Evolutionary conservation across 2,888 invertebrate genomes (phyloP).

Genomic region (Tetrapedia diversipes): DNA sequence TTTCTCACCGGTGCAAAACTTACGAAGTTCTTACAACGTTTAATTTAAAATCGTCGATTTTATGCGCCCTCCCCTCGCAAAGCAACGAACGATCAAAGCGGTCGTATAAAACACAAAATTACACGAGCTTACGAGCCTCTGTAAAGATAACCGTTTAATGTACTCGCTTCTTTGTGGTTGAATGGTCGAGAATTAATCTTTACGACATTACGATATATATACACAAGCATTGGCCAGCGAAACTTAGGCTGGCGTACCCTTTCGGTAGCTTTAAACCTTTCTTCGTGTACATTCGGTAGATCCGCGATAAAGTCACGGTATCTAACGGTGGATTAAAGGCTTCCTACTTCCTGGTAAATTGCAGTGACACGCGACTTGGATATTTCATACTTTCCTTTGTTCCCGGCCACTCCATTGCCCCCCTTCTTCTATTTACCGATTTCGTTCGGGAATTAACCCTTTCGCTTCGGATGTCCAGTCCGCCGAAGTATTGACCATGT

Average conservation of each 20-base stretch:
- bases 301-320: conserved; percentile 59
- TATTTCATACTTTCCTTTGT: conserved; percentile 58
- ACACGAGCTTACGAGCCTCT: not conserved
- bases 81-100: too few species aligned
- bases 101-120: not conserved
- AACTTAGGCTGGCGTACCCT: conserved; percentile 8
- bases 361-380: conserved; percentile 66
- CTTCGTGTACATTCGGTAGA: conserved; percentile 30
- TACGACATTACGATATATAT: not conserved
- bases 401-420: conserved; percentile 20
- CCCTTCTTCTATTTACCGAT: conserved; percentile 25
- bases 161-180: not conserved
- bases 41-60: too few species aligned
- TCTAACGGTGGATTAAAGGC: conserved; percentile 60
- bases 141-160: conserved; percentile 1
- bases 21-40: too few species aligned
- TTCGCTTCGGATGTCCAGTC: too few species aligned
- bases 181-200: not conserved
- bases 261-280: conserved; percentile 4
- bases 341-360: conserved; percentile 55
- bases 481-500: too few species aligned
- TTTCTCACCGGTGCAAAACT: too few species aligned
- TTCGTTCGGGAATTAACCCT: conserved; percentile 23
- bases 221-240: not conserved
- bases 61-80: too few species aligned